Percentiles rank a stretch among this genome's conserved stretches.
Evolutionary conservation across 2,888 invertebrate species (phyloP).

Genomic region (Cordilura impudica): DNA sequence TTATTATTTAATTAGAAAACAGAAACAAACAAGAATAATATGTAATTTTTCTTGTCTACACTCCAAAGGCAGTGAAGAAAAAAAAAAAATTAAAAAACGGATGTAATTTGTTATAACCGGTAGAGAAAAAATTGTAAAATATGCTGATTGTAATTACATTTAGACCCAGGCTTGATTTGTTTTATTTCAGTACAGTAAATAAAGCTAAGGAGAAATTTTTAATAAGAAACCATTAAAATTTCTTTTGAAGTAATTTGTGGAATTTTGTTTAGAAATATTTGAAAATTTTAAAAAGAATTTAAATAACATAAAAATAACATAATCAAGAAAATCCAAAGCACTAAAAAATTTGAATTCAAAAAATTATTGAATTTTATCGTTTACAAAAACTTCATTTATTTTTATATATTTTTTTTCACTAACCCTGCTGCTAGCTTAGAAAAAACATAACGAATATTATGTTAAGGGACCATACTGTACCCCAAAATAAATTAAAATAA

Average conservation of each 20-base stretch:
- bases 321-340: too few relatives aligned
- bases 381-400: too few relatives aligned
- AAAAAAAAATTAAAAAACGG: constrained; percentile 55
- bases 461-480: too few relatives aligned
- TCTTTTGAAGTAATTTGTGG: not conserved
- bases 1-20: constrained; percentile 38
- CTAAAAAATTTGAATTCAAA: too few relatives aligned
- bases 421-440: too few relatives aligned
- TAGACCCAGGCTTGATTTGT: not conserved
- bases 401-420: too few relatives aligned
- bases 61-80: constrained; percentile 22
- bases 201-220: not conserved
- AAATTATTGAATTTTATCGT: too few relatives aligned
- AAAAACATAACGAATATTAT: too few relatives aligned
- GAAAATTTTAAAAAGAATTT: too few relatives aligned
- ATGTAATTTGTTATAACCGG: constrained; percentile 55
- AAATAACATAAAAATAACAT: too few relatives aligned
- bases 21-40: constrained; percentile 23
- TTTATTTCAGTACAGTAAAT: not conserved
- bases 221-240: not conserved
- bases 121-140: constrained; percentile 12
- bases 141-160: not conserved
- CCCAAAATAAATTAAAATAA: too few relatives aligned
- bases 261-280: too few relatives aligned
- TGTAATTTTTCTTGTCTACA: constrained; percentile 9